Evolutionary conservation across 2,113 vertebrate species (phyloP), one percentile per base, ranked within the genome.

Genomic region (Sakesphorus luctuosus): DNA sequence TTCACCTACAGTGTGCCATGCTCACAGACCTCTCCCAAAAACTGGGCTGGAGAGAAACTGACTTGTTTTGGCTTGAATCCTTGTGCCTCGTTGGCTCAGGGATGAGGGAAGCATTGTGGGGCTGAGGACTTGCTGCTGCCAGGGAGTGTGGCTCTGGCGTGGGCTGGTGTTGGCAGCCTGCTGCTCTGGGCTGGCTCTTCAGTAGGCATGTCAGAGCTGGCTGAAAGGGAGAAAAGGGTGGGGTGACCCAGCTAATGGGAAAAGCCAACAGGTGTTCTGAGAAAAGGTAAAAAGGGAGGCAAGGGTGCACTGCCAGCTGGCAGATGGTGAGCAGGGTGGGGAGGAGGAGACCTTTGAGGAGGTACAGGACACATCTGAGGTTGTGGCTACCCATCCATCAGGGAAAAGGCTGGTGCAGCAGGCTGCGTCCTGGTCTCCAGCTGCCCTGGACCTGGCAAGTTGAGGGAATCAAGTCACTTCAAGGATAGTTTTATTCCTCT

Each of bases 11-110:
- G 25, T 12, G 8, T 35, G 50, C 50, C 61, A 8, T 1, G 4
- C 50, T 55, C 40, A 56, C 25, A 40, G 40, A 56, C 55, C 53
- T 68, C 59, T 91, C 25, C 65, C 21, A 46, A 18, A 46, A 71
- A 35, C 46, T 71, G 61, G 50, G 8, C 55, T 18, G 4, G 6
- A 10, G 44, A 13, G 6, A 82, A 36, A 50, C 5, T 1, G 29
- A 10, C 18, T 77, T 0, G 0, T 67, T 81, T 53, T 58, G n/a
- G 20, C 36, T 67, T 5, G 12, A 56, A 76, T n/a, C 73, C 18
- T 21, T 44, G 29, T 4, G 1, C 35, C 12, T 43, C 2, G 0
- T 10, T 28, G 56, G 40, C 76, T 75, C 0, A 0, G 19, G 52
- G n/a, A 61, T n/a, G 36, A 73, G 20, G 25, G 38, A 61, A 31